Evolutionary conservation across 2,113 vertebrate species (phyloP).

Genomic region (Xenopus tropicalis): UCB_Xtro_10.0 CM004443.2:50998001-50998500

Average conservation of each 20-base stretch:
- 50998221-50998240: slow-evolving; percentile 11
- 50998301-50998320: neutral
- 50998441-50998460: too few species aligned
- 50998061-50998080: slow-evolving; percentile 52
- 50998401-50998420: too few species aligned
- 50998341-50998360: neutral
- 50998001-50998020: slow-evolving; percentile 46
- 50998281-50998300: slow-evolving; percentile 12
- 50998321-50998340: neutral
- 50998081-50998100: slow-evolving; percentile 56
- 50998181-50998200: slow-evolving; percentile 49
- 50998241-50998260: neutral
- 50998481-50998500: too few species aligned
- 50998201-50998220: slow-evolving; percentile 46
- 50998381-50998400: neutral
- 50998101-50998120: slow-evolving; percentile 56
- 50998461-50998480: too few species aligned
- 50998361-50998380: neutral
- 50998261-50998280: slow-evolving; percentile 12
- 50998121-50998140: slow-evolving; percentile 56
- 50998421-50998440: too few species aligned
- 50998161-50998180: slow-evolving; percentile 50
- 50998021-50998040: slow-evolving; percentile 48
- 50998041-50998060: slow-evolving; percentile 50
- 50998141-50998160: slow-evolving; percentile 49